Evolutionary conservation across 2,888 invertebrate genomes (phyloP), one percentile per base, ranked within the genome.

Genomic region (Ceramica pisi): DNA sequence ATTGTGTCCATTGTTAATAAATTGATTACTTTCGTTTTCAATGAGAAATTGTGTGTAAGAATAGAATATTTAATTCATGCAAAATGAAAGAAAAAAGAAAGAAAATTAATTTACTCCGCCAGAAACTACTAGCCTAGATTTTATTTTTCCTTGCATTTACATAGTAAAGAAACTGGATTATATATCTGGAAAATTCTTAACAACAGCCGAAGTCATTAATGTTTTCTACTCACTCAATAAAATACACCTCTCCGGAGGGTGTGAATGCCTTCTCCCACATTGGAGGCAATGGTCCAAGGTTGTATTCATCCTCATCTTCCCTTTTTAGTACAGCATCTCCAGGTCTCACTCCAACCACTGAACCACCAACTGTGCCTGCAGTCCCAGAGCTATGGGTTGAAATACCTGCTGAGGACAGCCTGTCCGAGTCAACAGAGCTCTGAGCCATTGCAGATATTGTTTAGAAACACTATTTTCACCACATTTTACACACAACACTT

Each of bases 241-340:
- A 99, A 95, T 99, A 99, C 74, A 98, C 97, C 96, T 99, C 99
- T 86, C 99, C 99, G 76, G 98, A 98, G 82, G 99, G 99, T 16
- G 99, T 99, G 91, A 98, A 99, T 6, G 99, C 99, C 92, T 99
- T 98, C 93, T 99, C 99, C 99, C 99, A 99, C 96, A 99, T 99
- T 7, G 97, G 97, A 70, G 99, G 99, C 82, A 99, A 95, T 1
- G 99, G 98, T 23, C 99, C 99, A 68, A 99, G 95, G 80, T 98
- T 98, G 90, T 98, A 98, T 81, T 97, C 97, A 81, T 97, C 97
- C 75, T 97, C 97, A 88, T 96, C 96, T 86, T 97, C 97, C 63
- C 94, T 90, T 81, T 96, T 96, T 9, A 88, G 91, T 12, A 90
- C 92, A 31, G 90, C 89, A 75, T 95, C 95, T 0, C 94, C 94